These are phyloP conservation scores for Geotrupes spiniger DNA, from an alignment of 2,888 invertebrate genomes.

Conservation along the genomic window DNA sequence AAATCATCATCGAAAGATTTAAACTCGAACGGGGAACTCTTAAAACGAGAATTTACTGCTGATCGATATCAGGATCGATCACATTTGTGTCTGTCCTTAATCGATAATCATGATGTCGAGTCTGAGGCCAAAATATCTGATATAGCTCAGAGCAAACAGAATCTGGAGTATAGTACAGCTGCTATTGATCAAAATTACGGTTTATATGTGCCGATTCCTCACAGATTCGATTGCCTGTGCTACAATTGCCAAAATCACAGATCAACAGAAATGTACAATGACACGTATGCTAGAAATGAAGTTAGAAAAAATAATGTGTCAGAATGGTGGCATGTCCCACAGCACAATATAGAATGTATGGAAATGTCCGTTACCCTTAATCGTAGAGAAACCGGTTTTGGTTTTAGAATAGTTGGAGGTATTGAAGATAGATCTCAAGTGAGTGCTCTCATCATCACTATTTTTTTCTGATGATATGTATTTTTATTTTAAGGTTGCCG, in stretches of 20 bases:
- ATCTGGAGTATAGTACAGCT: slow-evolving; percentile 40
- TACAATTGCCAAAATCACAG: slow-evolving; percentile 42
- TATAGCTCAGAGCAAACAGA: slow-evolving; percentile 40
- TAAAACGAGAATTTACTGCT: slow-evolving; percentile 37
- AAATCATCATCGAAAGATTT: slow-evolving; percentile 52
- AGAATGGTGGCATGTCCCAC: slow-evolving; percentile 30
- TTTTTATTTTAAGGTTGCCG: slow-evolving; percentile 65
- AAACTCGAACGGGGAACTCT: slow-evolving; percentile 50
- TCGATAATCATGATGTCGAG: slow-evolving; percentile 44
- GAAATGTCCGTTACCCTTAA: slow-evolving; percentile 66
- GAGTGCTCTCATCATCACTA: slow-evolving; percentile 32
- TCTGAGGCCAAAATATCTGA: slow-evolving; percentile 41
- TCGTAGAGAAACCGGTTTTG: slow-evolving; percentile 92
- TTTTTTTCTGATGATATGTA: too few relatives aligned
- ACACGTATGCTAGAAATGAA: slow-evolving; percentile 20
- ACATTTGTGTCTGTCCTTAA: slow-evolving; percentile 38
- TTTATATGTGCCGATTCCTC: slow-evolving; percentile 42
- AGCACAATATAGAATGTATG: slow-evolving; percentile 38
- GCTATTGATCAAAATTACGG: slow-evolving; percentile 41
- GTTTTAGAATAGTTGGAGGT: slow-evolving; percentile 96
- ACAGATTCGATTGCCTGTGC: slow-evolving; percentile 47
- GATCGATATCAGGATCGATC: slow-evolving; percentile 33
- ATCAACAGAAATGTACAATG: slow-evolving; percentile 20
- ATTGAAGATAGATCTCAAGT: slow-evolving; percentile 96
- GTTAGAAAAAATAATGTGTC: slow-evolving; percentile 22